These are phyloP conservation scores for Acrobeloides nanus DNA, from an alignment of 2,888 invertebrate species.

Conservation along the genomic window DNA sequence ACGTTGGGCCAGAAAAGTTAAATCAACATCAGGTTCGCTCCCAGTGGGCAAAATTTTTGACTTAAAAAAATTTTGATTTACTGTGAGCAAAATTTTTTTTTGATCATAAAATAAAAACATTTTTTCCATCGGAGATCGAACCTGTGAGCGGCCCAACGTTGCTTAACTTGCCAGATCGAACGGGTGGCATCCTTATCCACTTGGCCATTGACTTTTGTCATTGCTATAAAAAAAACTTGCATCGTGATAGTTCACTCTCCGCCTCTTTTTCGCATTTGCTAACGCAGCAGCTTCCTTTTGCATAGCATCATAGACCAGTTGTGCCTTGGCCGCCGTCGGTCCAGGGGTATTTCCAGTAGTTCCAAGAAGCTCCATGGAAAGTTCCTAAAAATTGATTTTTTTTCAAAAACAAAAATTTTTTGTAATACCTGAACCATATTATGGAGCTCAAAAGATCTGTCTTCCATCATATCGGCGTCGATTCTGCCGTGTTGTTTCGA, in stretches of 20 bases:
- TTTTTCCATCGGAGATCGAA: too few relatives aligned
- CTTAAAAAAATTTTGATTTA: too few relatives aligned
- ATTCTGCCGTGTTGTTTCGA: slow-evolving; percentile 49
- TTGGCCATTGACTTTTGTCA: slow-evolving; percentile 2
- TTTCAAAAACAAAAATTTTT: slow-evolving; percentile 1
- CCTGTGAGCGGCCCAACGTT: too few relatives aligned
- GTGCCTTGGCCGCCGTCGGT: slow-evolving; percentile 46
- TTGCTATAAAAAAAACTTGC: slow-evolving; percentile 1
- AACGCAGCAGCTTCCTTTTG: slow-evolving; percentile 17
- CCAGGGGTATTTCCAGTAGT: slow-evolving; percentile 47
- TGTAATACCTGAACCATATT: too few relatives aligned
- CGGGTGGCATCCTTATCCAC: background rate
- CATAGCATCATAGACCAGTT: slow-evolving; percentile 24
- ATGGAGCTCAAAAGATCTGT: slow-evolving; percentile 43
- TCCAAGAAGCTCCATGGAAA: slow-evolving; percentile 51
- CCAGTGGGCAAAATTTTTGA: too few relatives aligned
- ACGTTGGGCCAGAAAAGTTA: too few relatives aligned
- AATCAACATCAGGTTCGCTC: too few relatives aligned
- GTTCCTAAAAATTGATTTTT: slow-evolving; percentile 22
- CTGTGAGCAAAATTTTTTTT: too few relatives aligned
- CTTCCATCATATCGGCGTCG: slow-evolving; percentile 51
- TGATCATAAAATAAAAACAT: too few relatives aligned
- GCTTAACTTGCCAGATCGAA: background rate
- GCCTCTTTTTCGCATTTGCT: slow-evolving; percentile 9
- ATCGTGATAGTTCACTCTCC: slow-evolving; percentile 4